Evolutionary conservation across 2,888 invertebrate species (phyloP).

Genomic region (Drosophila peninsularis): DNA sequence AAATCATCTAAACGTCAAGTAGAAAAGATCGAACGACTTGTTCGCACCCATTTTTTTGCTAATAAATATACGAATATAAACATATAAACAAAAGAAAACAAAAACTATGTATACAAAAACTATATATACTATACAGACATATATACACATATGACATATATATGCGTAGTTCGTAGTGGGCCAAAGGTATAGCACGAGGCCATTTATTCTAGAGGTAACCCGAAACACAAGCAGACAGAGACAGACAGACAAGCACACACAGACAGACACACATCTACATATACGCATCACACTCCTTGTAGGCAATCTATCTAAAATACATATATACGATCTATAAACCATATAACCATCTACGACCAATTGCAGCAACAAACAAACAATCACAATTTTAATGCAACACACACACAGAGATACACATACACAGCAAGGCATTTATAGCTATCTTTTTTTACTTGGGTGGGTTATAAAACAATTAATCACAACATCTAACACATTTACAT

Average conservation of each 20-base stretch:
- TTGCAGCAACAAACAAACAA: constrained; percentile 40
- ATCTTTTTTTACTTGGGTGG: constrained; percentile 54
- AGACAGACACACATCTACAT: background rate
- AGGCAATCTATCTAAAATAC: constrained; percentile 22
- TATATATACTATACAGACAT: constrained; percentile 38
- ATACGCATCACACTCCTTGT: constrained; percentile 10
- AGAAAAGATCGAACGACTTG: constrained; percentile 5
- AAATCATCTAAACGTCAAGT: constrained; percentile 17
- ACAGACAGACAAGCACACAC: constrained; percentile 4
- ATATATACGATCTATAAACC: constrained; percentile 34
- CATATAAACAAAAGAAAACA: constrained; percentile 17
- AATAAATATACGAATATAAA: constrained; percentile 53
- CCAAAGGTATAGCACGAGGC: constrained; percentile 37
- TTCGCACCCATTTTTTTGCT: constrained; percentile 34
- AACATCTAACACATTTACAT: constrained; percentile 33
- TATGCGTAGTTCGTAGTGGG: constrained; percentile 44
- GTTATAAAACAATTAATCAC: constrained; percentile 24
- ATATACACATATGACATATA: constrained; percentile 21
- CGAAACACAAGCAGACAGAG: constrained; percentile 14
- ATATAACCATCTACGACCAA: constrained; percentile 39
- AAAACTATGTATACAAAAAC: constrained; percentile 35
- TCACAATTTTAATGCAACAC: constrained; percentile 25
- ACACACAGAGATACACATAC: constrained; percentile 21
- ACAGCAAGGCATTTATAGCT: constrained; percentile 43
- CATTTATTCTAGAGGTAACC: constrained; percentile 31